A percentile compares a stretch with the other conserved stretches of the same genome.
Evolutionary conservation across 1,140 invertebrate species (phyloP).

Genomic region (Eupeodes corollae): DNA sequence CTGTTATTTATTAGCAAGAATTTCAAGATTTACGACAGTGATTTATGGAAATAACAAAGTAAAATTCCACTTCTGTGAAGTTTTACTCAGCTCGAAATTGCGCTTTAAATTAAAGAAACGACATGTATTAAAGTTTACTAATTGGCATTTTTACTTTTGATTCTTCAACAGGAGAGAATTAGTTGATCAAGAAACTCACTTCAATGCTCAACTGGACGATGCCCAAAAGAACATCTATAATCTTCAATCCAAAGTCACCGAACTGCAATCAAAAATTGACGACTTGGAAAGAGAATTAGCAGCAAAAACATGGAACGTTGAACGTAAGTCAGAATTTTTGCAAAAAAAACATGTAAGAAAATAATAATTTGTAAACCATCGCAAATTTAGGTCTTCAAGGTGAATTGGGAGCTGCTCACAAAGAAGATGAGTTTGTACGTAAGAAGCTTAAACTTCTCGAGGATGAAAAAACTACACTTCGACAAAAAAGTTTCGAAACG

Average conservation of each 20-base stretch:
- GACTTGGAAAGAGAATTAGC: constrained; percentile 43
- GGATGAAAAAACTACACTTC: constrained; percentile 40
- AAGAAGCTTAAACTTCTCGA: constrained; percentile 43
- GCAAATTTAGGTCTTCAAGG: constrained; percentile 40
- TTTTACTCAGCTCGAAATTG: too few relatives aligned
- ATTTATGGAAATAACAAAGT: too few relatives aligned
- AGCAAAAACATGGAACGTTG: constrained; percentile 43
- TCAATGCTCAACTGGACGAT: constrained; percentile 41
- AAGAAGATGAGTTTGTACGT: constrained; percentile 44
- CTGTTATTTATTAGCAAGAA: too few relatives aligned
- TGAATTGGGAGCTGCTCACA: constrained; percentile 44
- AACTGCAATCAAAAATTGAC: constrained; percentile 42
- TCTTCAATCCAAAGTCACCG: constrained; percentile 41
- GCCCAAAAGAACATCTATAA: constrained; percentile 39
- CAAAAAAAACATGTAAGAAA: not conserved
- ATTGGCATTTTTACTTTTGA: constrained; percentile 1
- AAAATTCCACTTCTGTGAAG: too few relatives aligned
- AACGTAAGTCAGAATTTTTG: constrained; percentile 37
- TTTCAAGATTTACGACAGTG: too few relatives aligned
- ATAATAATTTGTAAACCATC: too few relatives aligned
- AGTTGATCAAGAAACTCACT: constrained; percentile 43
- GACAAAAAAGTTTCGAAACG: constrained; percentile 40
- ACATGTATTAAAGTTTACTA: too few relatives aligned
- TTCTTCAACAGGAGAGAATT: constrained; percentile 39
- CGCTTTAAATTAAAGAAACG: too few relatives aligned